Conservation (phyloP, 2,888 invertebrate genomes). For the Hecatera dysodea region DNA sequence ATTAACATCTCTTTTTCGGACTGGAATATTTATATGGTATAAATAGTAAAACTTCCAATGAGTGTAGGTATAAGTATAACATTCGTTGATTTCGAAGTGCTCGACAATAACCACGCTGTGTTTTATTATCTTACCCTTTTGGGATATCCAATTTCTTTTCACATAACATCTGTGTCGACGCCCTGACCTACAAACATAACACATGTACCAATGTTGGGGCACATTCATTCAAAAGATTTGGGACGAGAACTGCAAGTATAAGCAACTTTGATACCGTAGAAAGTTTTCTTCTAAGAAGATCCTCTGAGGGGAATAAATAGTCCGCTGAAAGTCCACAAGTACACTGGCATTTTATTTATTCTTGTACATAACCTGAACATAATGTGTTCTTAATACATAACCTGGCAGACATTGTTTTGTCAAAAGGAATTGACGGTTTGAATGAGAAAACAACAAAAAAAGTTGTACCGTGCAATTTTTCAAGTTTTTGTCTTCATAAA, state of each 20-base stretch:
- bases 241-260: neutral
- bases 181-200: conserved; percentile 36
- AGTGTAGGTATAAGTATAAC: too few species aligned
- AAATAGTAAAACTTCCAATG: too few species aligned
- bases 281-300: neutral
- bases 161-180: conserved; percentile 1
- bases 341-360: neutral
- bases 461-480: too few species aligned
- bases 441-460: too few species aligned
- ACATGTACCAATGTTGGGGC: neutral
- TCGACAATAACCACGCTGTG: too few species aligned
- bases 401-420: neutral
- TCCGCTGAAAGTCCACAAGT: neutral
- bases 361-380: neutral
- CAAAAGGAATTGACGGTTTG: neutral
- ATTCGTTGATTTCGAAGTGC: too few species aligned
- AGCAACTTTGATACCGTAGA: conserved; percentile 1
- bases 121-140: too few species aligned
- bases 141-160: neutral
- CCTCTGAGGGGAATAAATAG: neutral
- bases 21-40: too few species aligned
- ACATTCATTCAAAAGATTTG: conserved; percentile 10
- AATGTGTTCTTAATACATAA: neutral
- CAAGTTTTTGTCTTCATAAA: too few species aligned
- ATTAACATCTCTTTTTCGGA: too few species aligned